Evolutionary conservation across 2,797 vertebrate species (phyloP), one percentile per base, ranked within the genome.

Genomic region (Danio choprae): DNA sequence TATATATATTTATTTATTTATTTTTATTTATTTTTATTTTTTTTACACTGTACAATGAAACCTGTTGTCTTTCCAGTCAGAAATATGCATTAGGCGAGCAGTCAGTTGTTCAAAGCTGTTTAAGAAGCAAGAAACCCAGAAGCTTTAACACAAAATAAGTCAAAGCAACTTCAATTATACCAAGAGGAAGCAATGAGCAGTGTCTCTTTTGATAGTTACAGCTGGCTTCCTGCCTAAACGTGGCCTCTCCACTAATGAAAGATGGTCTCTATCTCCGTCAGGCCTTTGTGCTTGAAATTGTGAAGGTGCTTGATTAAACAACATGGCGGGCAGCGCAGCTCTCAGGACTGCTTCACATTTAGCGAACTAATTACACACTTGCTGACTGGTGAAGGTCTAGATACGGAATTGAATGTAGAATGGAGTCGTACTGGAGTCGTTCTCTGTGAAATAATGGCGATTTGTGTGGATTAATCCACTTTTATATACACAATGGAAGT

Each of bases 361-460:
- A 81, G 79, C 80, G 87, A 90, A 84, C 85, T 88, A 91, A 91
- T 94, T 90, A 91, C 89, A 88, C 85, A 83, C 80, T 89, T 73
- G 82, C 87, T 90, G 90, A 86, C 85, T 88, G 86, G 87, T 91
- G 91, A 90, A 91, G 87, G 84, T 89, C 88, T 89, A 87, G 84
- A 85, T 82, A 85, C 84, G 85, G 87, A 90, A 89, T 94, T 89
- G 91, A 90, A 89, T 82, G 90, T 59, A 84, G 87, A 40, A 80
- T 55, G 74, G 87, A 87, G 80, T 83, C 90, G 86, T 86, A 86
- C 77, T 87, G 38, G 7, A 46, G 89, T 87, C 84, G 85, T 15
- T 77, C 48, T 43, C 0, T 15, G 60, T 22, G 18, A 74, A 75
- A 43, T n/a, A 50, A 77, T 38, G 58, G 22, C 29, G 55, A 69